These are phyloP conservation scores for Taeniopygia guttata DNA, from an alignment of 2,797 vertebrate genomes.

Conservation along the genomic window DNA sequence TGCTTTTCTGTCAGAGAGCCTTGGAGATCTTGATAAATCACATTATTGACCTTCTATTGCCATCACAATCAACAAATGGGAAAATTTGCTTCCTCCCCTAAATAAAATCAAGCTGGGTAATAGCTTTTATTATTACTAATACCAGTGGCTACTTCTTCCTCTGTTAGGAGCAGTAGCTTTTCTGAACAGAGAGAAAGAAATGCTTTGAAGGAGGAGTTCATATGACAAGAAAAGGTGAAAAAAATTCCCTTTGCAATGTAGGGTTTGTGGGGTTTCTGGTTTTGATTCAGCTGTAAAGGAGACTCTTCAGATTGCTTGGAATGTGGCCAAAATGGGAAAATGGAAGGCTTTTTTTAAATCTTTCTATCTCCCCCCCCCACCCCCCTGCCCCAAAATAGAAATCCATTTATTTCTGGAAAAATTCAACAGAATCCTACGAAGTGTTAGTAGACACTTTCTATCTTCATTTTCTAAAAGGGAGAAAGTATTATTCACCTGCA, in stretches of 20 bases:
- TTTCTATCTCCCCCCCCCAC: accelerated
- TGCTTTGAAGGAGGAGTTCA: neutral
- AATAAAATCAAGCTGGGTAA: neutral
- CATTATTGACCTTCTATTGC: neutral
- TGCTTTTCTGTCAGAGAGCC: neutral
- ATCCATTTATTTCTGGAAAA: neutral
- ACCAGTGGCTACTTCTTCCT: neutral
- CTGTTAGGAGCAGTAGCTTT: neutral
- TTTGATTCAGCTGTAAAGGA: neutral
- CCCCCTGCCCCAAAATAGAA: neutral
- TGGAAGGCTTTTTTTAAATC: accelerated
- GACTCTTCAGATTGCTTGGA: neutral
- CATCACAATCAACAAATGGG: neutral
- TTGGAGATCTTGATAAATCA: neutral
- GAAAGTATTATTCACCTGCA: neutral
- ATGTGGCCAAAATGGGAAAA: neutral
- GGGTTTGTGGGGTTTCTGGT: neutral
- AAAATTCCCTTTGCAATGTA: neutral
- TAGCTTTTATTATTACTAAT: neutral
- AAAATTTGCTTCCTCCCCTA: neutral
- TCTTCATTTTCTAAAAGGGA: neutral
- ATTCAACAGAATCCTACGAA: neutral
- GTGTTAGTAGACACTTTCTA: neutral
- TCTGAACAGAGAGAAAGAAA: neutral
- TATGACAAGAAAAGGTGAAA: neutral